A percentile compares a stretch with the other conserved stretches of the same genome.
Conservation (phyloP, 2,797 vertebrate genomes). For the Sphaeramia orbicularis region DNA sequence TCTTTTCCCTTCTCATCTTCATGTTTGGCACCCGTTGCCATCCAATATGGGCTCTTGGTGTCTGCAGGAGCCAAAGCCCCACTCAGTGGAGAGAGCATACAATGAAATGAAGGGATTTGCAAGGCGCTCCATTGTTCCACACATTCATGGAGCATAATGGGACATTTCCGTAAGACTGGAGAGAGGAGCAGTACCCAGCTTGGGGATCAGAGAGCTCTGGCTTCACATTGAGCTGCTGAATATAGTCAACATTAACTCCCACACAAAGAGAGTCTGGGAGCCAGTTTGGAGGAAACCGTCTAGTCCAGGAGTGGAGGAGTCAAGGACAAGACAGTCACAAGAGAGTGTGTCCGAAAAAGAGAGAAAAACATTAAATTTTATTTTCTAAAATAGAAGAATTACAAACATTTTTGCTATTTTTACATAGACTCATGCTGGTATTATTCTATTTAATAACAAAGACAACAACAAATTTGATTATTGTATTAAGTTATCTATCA, state of each 20-base stretch:
- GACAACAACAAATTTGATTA: no score
- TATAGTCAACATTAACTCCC: constrained; percentile 53
- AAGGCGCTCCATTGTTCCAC: constrained; percentile 67
- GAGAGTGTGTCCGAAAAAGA: neutral
- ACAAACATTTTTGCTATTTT: neutral
- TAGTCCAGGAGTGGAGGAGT: constrained; percentile 11
- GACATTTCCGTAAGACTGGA: constrained; percentile 64
- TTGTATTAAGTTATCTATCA: no score
- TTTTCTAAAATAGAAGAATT: no score
- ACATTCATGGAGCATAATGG: constrained; percentile 63
- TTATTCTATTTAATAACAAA: no score
- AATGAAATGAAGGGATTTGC: constrained; percentile 71
- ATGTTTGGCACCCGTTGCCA: constrained; percentile 35
- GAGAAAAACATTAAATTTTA: no score
- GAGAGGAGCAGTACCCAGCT: constrained; percentile 42
- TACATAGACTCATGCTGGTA: neutral
- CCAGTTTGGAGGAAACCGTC: constrained; percentile 24
- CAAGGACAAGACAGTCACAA: constrained; percentile 3
- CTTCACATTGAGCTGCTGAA: constrained; percentile 55
- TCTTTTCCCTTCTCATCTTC: neutral
- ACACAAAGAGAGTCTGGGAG: constrained; percentile 49
- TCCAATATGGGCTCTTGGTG: constrained; percentile 38
- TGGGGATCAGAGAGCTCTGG: constrained; percentile 47
- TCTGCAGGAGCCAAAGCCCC: constrained; percentile 54
- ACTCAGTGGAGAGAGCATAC: constrained; percentile 36